A percentile compares a stretch with the other conserved stretches of the same genome.
These are phyloP conservation scores for Phylloscopus collybita DNA, from an alignment of 2,797 vertebrate species.

Conservation along the genomic window DNA sequence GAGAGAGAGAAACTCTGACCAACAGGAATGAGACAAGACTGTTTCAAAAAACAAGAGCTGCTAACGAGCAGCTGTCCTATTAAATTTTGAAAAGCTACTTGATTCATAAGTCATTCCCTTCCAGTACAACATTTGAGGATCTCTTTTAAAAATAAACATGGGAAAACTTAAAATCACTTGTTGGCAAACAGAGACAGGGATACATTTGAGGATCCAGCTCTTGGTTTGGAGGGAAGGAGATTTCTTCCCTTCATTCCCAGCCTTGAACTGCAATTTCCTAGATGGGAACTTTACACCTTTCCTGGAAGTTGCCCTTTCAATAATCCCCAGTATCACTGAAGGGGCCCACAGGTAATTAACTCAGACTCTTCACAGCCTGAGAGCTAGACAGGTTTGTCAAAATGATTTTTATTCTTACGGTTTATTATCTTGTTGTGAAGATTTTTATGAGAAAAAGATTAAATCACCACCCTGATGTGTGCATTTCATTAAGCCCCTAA, in stretches of 20 bases:
- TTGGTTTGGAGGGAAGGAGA: background rate
- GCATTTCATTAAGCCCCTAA: conserved; percentile 76
- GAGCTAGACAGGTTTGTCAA: conserved; percentile 69
- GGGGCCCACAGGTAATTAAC: conserved; percentile 59
- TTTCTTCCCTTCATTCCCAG: background rate
- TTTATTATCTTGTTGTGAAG: conserved; percentile 73
- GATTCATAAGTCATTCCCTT: background rate
- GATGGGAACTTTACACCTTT: background rate
- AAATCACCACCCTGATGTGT: conserved; percentile 66
- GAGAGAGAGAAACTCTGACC: background rate
- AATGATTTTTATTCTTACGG: conserved; percentile 69
- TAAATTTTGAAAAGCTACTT: background rate
- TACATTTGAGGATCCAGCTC: background rate
- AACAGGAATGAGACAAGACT: background rate
- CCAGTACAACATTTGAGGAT: background rate
- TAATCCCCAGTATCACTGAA: background rate
- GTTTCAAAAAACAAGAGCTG: background rate
- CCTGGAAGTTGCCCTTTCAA: conserved; percentile 20
- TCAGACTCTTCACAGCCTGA: conserved; percentile 22
- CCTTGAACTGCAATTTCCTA: background rate
- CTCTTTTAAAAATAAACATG: background rate
- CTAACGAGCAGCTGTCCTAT: background rate
- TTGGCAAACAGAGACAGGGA: background rate
- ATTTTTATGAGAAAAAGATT: conserved; percentile 77
- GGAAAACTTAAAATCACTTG: background rate